Evolutionary conservation across 1,140 invertebrate species (phyloP).

Genomic region (Ostrea denselamellosa): DNA sequence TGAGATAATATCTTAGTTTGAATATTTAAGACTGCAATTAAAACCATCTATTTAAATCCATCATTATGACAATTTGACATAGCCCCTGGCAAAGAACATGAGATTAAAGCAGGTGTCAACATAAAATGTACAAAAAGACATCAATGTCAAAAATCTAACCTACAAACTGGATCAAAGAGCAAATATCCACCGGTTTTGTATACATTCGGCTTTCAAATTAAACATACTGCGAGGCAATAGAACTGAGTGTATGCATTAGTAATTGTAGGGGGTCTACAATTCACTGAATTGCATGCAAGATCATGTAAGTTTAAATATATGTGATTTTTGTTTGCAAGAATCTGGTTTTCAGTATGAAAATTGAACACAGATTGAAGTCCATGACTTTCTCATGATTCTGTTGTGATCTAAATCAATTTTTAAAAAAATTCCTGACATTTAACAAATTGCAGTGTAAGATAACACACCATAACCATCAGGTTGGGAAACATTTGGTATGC

Average conservation of each 20-base stretch:
- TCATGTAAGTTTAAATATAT: neutral
- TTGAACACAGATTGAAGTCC: neutral
- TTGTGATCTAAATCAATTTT: slow-evolving; percentile 5
- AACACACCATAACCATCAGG: slow-evolving; percentile 22
- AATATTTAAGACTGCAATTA: neutral
- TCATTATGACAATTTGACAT: slow-evolving; percentile 33
- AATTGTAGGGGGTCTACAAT: neutral
- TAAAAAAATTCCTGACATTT: slow-evolving; percentile 36
- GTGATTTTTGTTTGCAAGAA: neutral
- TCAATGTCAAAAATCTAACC: slow-evolving; percentile 26
- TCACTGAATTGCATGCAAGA: neutral
- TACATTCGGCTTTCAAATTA: neutral
- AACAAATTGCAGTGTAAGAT: slow-evolving; percentile 28
- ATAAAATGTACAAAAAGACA: slow-evolving; percentile 21
- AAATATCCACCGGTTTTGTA: neutral
- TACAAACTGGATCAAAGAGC: neutral
- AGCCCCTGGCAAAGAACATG: neutral
- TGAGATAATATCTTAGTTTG: slow-evolving; percentile 2
- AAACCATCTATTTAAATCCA: slow-evolving; percentile 17
- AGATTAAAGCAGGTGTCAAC: slow-evolving; percentile 34
- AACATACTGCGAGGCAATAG: neutral
- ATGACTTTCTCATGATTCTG: neutral
- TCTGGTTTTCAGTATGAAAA: neutral
- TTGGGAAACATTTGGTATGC: slow-evolving; percentile 27
- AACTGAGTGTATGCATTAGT: neutral